Evolutionary conservation across 2,113 vertebrate genomes (phyloP).

Genomic region (Gulo gulo): DNA sequence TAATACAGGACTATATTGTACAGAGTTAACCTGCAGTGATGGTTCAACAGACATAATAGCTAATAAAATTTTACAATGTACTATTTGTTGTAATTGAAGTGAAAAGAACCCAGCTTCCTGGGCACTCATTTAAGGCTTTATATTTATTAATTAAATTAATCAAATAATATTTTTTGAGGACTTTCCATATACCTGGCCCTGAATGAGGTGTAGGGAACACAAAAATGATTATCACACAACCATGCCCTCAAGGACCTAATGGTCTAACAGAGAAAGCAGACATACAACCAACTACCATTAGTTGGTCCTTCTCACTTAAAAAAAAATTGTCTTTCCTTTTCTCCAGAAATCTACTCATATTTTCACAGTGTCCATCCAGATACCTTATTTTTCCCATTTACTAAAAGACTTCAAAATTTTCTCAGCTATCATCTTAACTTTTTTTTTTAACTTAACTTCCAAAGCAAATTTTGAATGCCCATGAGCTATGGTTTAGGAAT

Average conservation of each 20-base stretch:
- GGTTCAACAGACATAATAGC: slow-evolving; percentile 71
- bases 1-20: neutral
- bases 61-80: slow-evolving; percentile 69
- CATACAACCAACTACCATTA: neutral
- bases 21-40: slow-evolving; percentile 49
- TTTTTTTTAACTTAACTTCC: neutral
- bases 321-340: neutral
- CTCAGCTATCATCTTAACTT: neutral
- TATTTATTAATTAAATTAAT: slow-evolving; percentile 67
- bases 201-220: neutral
- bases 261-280: neutral
- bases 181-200: neutral
- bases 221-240: neutral
- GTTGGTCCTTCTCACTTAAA: neutral
- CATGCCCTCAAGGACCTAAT: neutral
- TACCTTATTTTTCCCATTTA: neutral
- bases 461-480: neutral
- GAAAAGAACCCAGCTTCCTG: slow-evolving; percentile 59
- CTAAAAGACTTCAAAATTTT: neutral
- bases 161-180: slow-evolving; percentile 55
- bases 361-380: neutral
- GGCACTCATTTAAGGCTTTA: slow-evolving; percentile 42
- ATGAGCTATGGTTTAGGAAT: neutral
- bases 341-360: neutral
- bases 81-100: slow-evolving; percentile 61